These are phyloP conservation scores for Melanerpes aurifrons DNA, from an alignment of 2,113 vertebrate genomes.

Conservation along the genomic window DNA sequence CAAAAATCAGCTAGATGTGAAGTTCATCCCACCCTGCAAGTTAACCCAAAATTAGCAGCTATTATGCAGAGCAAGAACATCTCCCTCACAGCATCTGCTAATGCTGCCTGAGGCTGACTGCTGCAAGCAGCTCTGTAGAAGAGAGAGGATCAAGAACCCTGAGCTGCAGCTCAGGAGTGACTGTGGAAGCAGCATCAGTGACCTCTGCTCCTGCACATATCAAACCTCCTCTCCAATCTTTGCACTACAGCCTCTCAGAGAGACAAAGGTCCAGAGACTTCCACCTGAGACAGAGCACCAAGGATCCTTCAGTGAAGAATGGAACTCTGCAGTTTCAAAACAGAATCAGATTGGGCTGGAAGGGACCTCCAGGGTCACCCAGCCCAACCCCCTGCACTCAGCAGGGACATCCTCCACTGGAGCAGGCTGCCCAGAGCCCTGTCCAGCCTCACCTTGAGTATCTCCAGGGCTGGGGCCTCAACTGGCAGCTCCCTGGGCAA, in stretches of 20 bases:
- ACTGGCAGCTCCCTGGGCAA: too few relatives aligned
- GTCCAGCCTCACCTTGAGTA: too few relatives aligned
- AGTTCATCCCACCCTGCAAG: not conserved
- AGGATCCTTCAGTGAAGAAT: not conserved
- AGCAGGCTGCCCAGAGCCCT: too few relatives aligned
- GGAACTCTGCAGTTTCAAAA: not conserved
- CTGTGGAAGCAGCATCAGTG: not conserved
- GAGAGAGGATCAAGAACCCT: not conserved
- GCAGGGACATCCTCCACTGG: too few relatives aligned
- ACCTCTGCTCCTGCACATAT: not conserved
- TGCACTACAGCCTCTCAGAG: not conserved
- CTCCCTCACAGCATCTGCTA: conserved; percentile 12
- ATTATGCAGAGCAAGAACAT: conserved; percentile 37
- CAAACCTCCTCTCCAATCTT: not conserved
- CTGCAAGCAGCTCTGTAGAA: not conserved
- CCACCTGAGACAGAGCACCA: not conserved
- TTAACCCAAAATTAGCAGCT: conserved; percentile 47
- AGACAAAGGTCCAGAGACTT: not conserved
- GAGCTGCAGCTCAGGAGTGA: not conserved
- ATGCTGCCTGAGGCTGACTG: not conserved
- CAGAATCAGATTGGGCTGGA: too few relatives aligned
- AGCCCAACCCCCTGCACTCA: too few relatives aligned
- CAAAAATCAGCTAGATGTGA: conserved; percentile 44
- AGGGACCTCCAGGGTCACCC: too few relatives aligned
- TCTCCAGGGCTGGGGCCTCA: too few relatives aligned